phyloP scores from a whole-genome alignment of 1,140 invertebrate genomes.

The Ericerus pela region DNA sequence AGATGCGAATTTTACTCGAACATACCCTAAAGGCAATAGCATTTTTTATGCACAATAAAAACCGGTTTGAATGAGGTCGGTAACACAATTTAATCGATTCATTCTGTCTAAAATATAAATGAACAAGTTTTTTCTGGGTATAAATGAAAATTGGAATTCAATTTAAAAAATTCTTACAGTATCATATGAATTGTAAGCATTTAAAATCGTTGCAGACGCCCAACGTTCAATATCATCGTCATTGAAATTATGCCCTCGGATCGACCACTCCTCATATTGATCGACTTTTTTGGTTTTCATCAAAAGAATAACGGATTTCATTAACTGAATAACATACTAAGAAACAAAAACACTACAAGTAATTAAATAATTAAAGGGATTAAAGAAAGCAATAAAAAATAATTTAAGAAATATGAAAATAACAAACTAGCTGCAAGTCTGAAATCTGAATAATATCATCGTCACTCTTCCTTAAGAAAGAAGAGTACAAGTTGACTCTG shows the following conservation, averaged over 20 bases:
- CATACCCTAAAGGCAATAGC: too few relatives aligned
- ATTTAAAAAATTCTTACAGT: background rate
- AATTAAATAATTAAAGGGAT: background rate
- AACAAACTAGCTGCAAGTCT: background rate
- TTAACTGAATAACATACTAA: slow-evolving; percentile 5
- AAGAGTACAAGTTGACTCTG: background rate
- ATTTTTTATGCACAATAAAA: too few relatives aligned
- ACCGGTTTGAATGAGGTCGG: too few relatives aligned
- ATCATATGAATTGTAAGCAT: background rate
- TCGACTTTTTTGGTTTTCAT: background rate
- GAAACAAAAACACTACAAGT: background rate
- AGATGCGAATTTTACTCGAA: too few relatives aligned
- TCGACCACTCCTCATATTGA: background rate
- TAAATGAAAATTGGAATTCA: too few relatives aligned
- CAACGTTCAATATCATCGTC: slow-evolving; percentile 3
- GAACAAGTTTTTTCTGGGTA: too few relatives aligned
- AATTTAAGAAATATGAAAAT: too few relatives aligned
- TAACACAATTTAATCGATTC: too few relatives aligned
- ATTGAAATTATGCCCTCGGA: background rate
- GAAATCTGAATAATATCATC: background rate
- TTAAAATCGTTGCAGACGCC: background rate
- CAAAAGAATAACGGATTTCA: slow-evolving; percentile 5
- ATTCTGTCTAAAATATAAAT: too few relatives aligned
- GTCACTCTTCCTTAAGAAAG: background rate
- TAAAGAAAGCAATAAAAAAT: background rate